Evolutionary conservation across 2,797 vertebrate species (phyloP), one percentile per base, ranked within the genome.

Genomic region (Dromococcyx pavoninus): DNA sequence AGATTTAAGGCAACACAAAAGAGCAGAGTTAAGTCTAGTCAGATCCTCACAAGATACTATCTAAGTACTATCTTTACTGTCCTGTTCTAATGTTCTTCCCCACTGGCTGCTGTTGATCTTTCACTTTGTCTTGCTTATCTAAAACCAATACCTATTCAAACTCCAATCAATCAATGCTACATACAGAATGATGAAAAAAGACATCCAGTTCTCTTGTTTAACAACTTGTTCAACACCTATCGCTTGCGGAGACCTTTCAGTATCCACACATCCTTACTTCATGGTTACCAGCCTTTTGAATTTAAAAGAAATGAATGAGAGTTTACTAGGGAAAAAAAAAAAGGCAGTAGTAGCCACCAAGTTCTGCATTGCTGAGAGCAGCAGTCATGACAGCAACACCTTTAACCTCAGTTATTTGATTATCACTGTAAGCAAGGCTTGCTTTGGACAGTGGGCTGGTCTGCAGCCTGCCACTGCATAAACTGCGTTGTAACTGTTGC

Each of bases 41-140:
- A 84, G 86, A 90, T 53, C 43, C 62, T 74, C 81, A 76, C 32
- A 86, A 88, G 85, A 75, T 61, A 67, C 19, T 58, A 14, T 72
- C 89, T 93, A 88, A 86, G 72, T 64, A 67, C 19, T 58, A 14
- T 75, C 91, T 94, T 51, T 77, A 60, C 50, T 86, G 70, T 32
- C 73, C 86, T 97, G 92, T 96, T 94, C 94, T 93, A 96, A 96
- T 91, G 87, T 86, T 96, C 94, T 80, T 91, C 93, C 83, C 94
- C 94, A 97, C 97, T 97, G 96, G 96, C 98, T 98, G 97, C 95
- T 97, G 98, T 98, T 98, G 98, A 98, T 99, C 98, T 98, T 98
- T 98, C 98, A 98, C 98, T 98, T 98, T 98, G 97, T 98, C 98
- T 99, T 98, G 98, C 98, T 99, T 99, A 99, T 99, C 98, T 98